A percentile compares a stretch with the other conserved stretches of the same genome.
phyloP scores from a whole-genome alignment of 2,797 vertebrate species.

The Eupleurogrammus muticus region DNA sequence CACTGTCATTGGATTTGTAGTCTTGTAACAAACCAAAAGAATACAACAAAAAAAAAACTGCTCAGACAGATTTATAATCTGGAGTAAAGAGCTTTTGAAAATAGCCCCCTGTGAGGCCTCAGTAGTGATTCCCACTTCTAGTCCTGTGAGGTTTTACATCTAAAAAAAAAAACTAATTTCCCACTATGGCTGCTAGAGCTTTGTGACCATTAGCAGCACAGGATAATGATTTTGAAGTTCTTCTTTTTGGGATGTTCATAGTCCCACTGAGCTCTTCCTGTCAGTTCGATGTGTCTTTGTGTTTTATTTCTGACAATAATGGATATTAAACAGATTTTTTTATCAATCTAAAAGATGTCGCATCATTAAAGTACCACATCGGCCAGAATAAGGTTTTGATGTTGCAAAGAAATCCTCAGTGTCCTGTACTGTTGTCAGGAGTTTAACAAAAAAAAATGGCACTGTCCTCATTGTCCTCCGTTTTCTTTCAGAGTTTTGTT shows the following conservation, averaged over 20 bases:
- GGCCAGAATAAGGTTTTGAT: constrained; percentile 5
- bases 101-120: constrained; percentile 82
- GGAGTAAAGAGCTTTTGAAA: constrained; percentile 88
- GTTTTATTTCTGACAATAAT: not conserved
- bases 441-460: constrained; percentile 19
- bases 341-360: not conserved
- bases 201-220: constrained; percentile 59
- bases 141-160: constrained; percentile 14
- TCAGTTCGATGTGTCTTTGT: not conserved
- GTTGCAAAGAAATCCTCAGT: not conserved
- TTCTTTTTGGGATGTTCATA: not conserved
- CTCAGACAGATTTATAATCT: constrained; percentile 78
- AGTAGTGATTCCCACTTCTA: constrained; percentile 57
- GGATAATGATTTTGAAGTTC: constrained; percentile 3
- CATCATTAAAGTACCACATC: not conserved
- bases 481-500: constrained; percentile 25
- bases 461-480: constrained; percentile 1
- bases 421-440: not conserved
- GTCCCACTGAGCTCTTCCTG: not conserved
- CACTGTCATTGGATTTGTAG: constrained; percentile 24
- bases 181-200: constrained; percentile 16
- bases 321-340: not conserved
- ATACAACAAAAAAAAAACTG: too few species aligned
- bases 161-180: constrained; percentile 10
- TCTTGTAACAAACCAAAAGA: constrained; percentile 25